These are phyloP conservation scores for Promerops cafer DNA, from an alignment of 2,113 vertebrate genomes.

Conservation along the genomic window DNA sequence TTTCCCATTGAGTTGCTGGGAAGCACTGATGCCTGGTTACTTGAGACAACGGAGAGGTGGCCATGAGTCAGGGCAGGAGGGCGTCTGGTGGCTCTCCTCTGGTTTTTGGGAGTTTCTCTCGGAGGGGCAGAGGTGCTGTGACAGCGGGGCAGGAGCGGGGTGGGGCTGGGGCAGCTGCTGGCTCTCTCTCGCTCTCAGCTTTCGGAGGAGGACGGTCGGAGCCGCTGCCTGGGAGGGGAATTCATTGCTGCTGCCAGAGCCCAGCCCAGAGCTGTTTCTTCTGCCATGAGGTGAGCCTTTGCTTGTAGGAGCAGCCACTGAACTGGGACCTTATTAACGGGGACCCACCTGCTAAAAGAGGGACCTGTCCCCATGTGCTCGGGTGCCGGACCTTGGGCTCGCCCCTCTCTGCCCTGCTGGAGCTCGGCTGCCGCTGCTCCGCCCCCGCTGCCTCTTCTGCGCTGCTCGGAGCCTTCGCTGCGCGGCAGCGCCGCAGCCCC, in stretches of 20 bases:
- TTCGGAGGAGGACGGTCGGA: background rate
- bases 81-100: background rate
- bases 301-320: background rate
- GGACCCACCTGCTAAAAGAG: background rate
- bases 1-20: background rate
- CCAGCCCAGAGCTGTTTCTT: background rate
- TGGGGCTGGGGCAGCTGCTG: background rate
- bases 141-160: no score
- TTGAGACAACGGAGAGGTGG: background rate
- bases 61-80: background rate
- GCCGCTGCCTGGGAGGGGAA: background rate
- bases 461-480: background rate
- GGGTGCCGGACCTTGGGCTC: background rate
- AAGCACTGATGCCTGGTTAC: background rate
- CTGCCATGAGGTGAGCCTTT: background rate
- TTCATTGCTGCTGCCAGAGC: background rate
- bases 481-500: rapidly evolving
- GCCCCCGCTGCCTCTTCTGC: background rate
- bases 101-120: background rate
- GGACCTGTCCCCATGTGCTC: background rate
- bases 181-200: background rate
- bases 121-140: background rate
- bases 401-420: background rate
- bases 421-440: background rate
- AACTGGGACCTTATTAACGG: background rate